Base-by-base conservation (phyloP, 2,113 vertebrate species). In the Pomatostomus ruficeps region DNA sequence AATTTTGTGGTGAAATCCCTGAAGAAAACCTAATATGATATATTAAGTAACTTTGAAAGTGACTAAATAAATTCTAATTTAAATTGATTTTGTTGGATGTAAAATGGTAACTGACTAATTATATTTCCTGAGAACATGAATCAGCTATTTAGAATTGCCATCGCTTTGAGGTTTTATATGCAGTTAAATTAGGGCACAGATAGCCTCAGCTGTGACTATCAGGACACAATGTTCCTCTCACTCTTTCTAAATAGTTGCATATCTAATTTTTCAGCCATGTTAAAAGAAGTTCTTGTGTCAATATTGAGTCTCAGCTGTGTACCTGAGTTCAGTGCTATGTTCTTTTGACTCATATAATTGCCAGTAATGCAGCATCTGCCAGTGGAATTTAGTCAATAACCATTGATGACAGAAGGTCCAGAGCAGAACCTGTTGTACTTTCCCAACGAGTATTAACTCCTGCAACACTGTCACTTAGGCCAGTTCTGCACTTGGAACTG, bases 351-450 rank as follows among this genome's bases (percentile, higher is more conserved):
- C 55, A 5, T 35, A 36, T 52, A 35, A 89, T 22, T 1, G 1
- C 46, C 21, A 62, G 58, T 83, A 86, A 43, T 59, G 33, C 58
- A 80, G 42, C 15, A 7, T 90, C 21, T 73, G 82, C 67, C 80
- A 16, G 75, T 91, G 75, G 79, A 85, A 77, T 88, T 90, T 77
- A 83, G 75, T 63, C 85, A 94, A 52, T 76, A 93, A 89, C 62
- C 52, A 63, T 1, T 82, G 91, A 91, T 93, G 90, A 79, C 79
- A 91, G 88, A 73, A 94, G 59, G 76, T 90, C 79, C 21, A 14
- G 63, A 90, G 88, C 48, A 94, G 38, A 93, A 88, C 52, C 71
- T 2, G 0, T 82, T 55, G 83, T 80, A 33, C 52, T 81, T 94
- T 84, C 52, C 72, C 36, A 74, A n/a, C 0, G 10, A 88, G 6